These are phyloP conservation scores for Troilus luridus DNA, from an alignment of 2,888 invertebrate genomes.

Conservation along the genomic window DNA sequence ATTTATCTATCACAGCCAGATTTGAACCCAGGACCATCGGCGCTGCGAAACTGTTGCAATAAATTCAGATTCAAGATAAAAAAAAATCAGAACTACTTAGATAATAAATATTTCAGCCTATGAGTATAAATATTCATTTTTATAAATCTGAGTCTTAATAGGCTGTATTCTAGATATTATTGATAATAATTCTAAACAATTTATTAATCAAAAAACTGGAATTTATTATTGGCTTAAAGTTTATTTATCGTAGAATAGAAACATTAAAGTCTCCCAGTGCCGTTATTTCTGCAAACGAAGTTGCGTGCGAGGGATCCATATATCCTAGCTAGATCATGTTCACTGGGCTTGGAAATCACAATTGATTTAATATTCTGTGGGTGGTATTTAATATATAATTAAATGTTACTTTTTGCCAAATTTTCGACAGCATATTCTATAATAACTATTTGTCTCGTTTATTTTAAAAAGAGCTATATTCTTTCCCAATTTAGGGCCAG, in stretches of 20 bases:
- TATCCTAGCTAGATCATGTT: neutral
- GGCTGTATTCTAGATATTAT: neutral
- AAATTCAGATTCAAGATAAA: too few species aligned
- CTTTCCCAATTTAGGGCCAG: too few species aligned
- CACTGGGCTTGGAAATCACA: neutral
- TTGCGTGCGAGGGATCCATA: neutral
- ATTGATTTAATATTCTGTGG: conserved; percentile 1
- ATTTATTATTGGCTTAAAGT: neutral
- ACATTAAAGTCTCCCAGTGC: neutral
- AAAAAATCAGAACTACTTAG: too few species aligned
- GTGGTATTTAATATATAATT: neutral
- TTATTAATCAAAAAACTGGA: neutral
- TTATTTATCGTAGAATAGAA: neutral
- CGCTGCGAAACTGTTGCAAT: too few species aligned
- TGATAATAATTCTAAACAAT: neutral
- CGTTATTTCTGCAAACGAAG: conserved; percentile 12
- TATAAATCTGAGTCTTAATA: neutral
- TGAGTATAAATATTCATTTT: neutral
- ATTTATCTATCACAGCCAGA: too few species aligned
- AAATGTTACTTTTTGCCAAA: too few species aligned
- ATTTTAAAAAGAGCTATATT: too few species aligned
- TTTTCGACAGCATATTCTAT: too few species aligned
- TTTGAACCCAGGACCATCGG: too few species aligned
- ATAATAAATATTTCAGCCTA: too few species aligned
- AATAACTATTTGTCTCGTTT: too few species aligned